Percentiles rank a stretch among this genome's conserved stretches.
These are phyloP conservation scores for Isoperla grammatica DNA, from an alignment of 2,888 invertebrate species.

Conservation along the genomic window DNA sequence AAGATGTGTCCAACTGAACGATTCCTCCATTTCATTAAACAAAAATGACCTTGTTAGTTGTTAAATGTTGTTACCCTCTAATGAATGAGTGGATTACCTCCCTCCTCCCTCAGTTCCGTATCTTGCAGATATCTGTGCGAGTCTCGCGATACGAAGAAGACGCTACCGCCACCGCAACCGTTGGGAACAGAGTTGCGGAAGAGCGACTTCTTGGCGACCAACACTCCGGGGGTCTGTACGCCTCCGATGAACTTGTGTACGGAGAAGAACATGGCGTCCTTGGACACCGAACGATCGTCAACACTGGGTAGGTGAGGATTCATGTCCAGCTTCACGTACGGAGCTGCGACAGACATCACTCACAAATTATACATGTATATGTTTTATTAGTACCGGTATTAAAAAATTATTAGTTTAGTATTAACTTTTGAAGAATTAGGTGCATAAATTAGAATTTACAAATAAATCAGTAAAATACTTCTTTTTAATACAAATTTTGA, in stretches of 20 bases:
- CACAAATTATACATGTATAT: constrained; percentile 26
- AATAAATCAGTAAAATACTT: too few relatives aligned
- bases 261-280: constrained; percentile 85
- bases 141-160: constrained; percentile 48
- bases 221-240: constrained; percentile 72
- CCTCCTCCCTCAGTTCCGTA: constrained; percentile 64
- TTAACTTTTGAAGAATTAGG: neutral
- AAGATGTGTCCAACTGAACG: too few relatives aligned
- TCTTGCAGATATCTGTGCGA: constrained; percentile 51
- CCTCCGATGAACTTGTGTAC: constrained; percentile 90
- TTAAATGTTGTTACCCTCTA: too few relatives aligned
- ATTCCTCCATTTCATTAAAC: too few relatives aligned
- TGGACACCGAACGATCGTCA: constrained; percentile 64
- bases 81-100: constrained; percentile 47
- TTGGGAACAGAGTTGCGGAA: constrained; percentile 48
- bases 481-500: too few relatives aligned
- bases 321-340: constrained; percentile 75
- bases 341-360: constrained; percentile 45
- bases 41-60: too few relatives aligned
- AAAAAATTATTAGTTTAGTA: neutral
- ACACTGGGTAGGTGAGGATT: constrained; percentile 70
- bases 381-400: constrained; percentile 16
- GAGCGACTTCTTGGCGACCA: constrained; percentile 57
- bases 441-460: neutral
- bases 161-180: constrained; percentile 50